Evolutionary conservation across 35 echinoderm and acorn worm species (phyloP), one percentile per base, ranked within the genome.

Genomic region (Holothuria glaberrima): DNA sequence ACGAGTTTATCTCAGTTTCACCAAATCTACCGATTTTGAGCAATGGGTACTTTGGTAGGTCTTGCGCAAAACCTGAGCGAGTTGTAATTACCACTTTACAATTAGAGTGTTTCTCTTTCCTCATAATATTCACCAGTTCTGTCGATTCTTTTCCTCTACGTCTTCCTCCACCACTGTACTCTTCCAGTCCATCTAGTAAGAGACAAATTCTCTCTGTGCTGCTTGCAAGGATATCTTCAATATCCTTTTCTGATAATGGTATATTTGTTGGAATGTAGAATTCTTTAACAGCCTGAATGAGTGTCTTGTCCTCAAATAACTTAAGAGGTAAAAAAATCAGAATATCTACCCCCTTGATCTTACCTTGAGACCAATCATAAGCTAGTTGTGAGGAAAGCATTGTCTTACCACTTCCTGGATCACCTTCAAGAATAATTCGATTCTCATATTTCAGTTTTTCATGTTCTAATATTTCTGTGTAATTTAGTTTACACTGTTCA

Each of bases 101-200:
- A 22, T 75, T 75, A 0, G 72, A 14, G 2, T 44, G 72, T 75
- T 75, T 75, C 72, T 75, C 72, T 21, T 75, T 75, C 22, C 21
- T 75, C 72, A 75, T 75, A 19, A 75, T 33, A 38, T 31, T 75
- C 72, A 75, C 22, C 9, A 75, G 10, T 44, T 75, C 72, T 75
- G 72, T 38, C 4, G 72, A 44, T 45, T 24, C 30, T 3, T 31
- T 31, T n/a, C n/a, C 33, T 41, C 46, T 75, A 0, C 21, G 9
- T 41, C 72, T 24, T 19, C 72, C 72, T 1, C 17, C 36, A 5
- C n/a, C n/a, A n/a, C n/a, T n/a, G n/a, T n/a, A n/a, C n/a, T n/a
- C n/a, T n/a, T n/a, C n/a, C n/a, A n/a, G n/a, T n/a, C n/a, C n/a
- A n/a, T n/a, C n/a, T n/a, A n/a, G n/a, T n/a, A n/a, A n/a, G n/a